phyloP scores from a whole-genome alignment of 2,797 vertebrate species.

The Molothrus aeneus region DNA sequence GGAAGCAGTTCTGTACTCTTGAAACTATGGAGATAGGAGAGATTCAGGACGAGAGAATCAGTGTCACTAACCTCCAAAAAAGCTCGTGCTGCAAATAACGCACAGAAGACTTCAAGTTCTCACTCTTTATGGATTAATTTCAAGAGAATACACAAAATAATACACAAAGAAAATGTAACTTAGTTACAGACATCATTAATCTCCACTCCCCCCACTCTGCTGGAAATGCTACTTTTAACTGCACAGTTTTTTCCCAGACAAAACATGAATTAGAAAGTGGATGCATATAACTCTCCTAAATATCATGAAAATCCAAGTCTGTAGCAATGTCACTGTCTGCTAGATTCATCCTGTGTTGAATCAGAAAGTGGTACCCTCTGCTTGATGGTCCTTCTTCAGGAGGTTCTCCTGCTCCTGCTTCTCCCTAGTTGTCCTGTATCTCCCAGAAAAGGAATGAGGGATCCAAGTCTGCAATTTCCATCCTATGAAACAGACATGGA shows the following conservation, averaged over 20 bases:
- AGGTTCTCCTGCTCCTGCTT: not conserved
- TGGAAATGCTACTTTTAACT: not conserved
- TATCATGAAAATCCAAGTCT: not conserved
- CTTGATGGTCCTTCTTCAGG: not conserved
- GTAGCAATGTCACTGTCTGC: not conserved
- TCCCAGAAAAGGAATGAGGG: not conserved
- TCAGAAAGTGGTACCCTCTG: not conserved
- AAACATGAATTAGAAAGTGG: not conserved
- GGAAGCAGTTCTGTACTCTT: not conserved
- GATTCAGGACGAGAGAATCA: not conserved
- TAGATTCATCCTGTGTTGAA: not conserved
- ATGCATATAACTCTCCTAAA: not conserved
- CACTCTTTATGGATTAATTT: not conserved
- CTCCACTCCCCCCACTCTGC: not conserved
- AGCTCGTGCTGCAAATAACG: not conserved
- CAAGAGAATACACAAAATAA: not conserved
- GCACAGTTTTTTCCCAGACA: not conserved
- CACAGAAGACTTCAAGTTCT: not conserved
- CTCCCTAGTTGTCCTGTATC: not conserved
- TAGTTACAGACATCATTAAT: not conserved
- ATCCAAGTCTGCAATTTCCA: not conserved
- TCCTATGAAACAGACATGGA: not conserved
- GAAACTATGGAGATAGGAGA: not conserved
- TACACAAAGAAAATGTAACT: not conserved
- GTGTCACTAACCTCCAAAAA: not conserved